These are phyloP conservation scores for Sturnus vulgaris DNA, from an alignment of 2,113 vertebrate genomes.

Conservation along the genomic window DNA sequence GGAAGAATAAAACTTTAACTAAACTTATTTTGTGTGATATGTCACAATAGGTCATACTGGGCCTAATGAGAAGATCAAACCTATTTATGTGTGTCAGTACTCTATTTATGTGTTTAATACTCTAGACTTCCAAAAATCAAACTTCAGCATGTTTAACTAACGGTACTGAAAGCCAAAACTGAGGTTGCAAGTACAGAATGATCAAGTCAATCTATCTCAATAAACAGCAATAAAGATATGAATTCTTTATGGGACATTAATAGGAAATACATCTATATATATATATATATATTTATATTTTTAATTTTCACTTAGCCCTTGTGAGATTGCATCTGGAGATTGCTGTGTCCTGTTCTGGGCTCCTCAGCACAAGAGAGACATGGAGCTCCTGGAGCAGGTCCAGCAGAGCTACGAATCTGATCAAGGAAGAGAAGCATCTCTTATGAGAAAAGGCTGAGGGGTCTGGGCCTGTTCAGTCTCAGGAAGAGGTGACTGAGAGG, in stretches of 20 bases:
- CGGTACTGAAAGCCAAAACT: not conserved
- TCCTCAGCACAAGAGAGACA: too few relatives aligned
- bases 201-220: not conserved
- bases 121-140: not conserved
- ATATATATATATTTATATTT: too few relatives aligned
- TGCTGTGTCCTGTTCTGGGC: not conserved
- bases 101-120: too few relatives aligned
- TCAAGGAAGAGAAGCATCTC: too few relatives aligned
- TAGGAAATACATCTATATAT: not conserved
- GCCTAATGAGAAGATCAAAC: not conserved
- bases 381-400: too few relatives aligned
- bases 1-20: not conserved
- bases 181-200: not conserved
- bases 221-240: not conserved
- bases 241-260: not conserved
- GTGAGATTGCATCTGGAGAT: not conserved
- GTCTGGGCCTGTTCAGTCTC: too few relatives aligned
- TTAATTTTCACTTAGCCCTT: not conserved
- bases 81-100: not conserved
- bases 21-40: not conserved
- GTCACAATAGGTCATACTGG: not conserved
- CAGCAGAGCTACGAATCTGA: accelerated
- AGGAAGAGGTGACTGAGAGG: too few relatives aligned
- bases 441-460: accelerated
- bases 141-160: not conserved